Evolutionary conservation across 2,797 vertebrate species (phyloP).

Genomic region (Gadopsis marmoratus): DNA sequence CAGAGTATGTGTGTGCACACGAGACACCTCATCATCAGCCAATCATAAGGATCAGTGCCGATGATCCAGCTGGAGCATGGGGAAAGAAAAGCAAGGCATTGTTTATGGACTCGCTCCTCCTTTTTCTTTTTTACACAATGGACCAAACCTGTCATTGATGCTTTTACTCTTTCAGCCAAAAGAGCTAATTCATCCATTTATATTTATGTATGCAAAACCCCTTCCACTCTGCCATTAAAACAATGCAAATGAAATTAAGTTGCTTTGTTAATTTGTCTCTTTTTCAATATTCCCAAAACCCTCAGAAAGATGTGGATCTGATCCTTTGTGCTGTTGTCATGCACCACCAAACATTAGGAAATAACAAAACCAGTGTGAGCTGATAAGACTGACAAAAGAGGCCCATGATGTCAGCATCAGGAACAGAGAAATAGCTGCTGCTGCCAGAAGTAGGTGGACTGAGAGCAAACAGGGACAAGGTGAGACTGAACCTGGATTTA

Average conservation of each 20-base stretch:
- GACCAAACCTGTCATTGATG: conserved; percentile 45
- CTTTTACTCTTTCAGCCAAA: conserved; percentile 48
- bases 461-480: neutral
- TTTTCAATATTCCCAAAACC: conserved; percentile 27
- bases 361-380: conserved; percentile 25
- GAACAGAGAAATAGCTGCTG: neutral
- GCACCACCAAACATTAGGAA: conserved; percentile 29
- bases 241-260: conserved; percentile 66
- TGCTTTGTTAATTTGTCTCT: conserved; percentile 62
- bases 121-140: conserved; percentile 48
- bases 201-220: conserved; percentile 77
- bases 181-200: conserved; percentile 75
- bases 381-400: conserved; percentile 43
- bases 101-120: conserved; percentile 55
- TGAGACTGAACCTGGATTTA: neutral
- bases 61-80: conserved; percentile 46
- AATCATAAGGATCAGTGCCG: conserved; percentile 73
- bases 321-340: conserved; percentile 43
- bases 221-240: conserved; percentile 54
- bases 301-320: conserved; percentile 42
- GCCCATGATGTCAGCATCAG: conserved; percentile 4
- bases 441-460: neutral
- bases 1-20: conserved; percentile 13
- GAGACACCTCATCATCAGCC: conserved; percentile 65
- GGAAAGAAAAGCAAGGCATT: conserved; percentile 54